Evolutionary conservation across 2,888 invertebrate genomes (phyloP).

Genomic region (Microdon myrmicae): DNA sequence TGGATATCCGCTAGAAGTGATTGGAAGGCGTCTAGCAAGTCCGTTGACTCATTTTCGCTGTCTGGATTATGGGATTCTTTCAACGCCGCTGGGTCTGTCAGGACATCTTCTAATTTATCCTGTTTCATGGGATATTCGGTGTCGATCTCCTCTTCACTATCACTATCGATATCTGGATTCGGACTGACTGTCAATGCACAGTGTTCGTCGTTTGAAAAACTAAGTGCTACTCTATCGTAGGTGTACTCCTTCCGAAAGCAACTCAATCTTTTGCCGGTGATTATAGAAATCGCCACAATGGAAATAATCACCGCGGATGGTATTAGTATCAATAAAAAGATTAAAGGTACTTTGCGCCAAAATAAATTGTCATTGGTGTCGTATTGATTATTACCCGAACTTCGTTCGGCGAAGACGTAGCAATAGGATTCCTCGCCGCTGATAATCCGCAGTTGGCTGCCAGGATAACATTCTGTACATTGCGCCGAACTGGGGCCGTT

Average conservation of each 20-base stretch:
- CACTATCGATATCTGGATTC: too few relatives aligned
- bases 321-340: conserved; percentile 54
- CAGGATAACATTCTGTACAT: conserved; percentile 61
- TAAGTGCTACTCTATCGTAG: conserved; percentile 59
- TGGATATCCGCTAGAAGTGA: too few relatives aligned
- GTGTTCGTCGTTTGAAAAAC: conserved; percentile 49
- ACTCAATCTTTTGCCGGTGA: conserved; percentile 24
- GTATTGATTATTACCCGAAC: conserved; percentile 57
- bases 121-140: too few relatives aligned
- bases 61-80: too few relatives aligned
- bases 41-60: too few relatives aligned
- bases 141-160: conserved; percentile 20
- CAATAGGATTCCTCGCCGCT: conserved; percentile 61
- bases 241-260: conserved; percentile 48
- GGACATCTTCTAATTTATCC: too few relatives aligned
- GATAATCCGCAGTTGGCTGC: conserved; percentile 59
- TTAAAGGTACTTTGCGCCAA: conserved; percentile 9
- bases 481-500: conserved; percentile 61
- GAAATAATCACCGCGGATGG: conserved; percentile 53
- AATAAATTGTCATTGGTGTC: conserved; percentile 12
- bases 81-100: too few relatives aligned
- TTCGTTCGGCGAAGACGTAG: conserved; percentile 61
- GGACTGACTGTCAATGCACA: conserved; percentile 25
- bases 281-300: conserved; percentile 20
- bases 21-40: too few relatives aligned